Evolutionary conservation across 1,140 invertebrate genomes (phyloP).

Genomic region (Lordiphosa stackelbergi): DNA sequence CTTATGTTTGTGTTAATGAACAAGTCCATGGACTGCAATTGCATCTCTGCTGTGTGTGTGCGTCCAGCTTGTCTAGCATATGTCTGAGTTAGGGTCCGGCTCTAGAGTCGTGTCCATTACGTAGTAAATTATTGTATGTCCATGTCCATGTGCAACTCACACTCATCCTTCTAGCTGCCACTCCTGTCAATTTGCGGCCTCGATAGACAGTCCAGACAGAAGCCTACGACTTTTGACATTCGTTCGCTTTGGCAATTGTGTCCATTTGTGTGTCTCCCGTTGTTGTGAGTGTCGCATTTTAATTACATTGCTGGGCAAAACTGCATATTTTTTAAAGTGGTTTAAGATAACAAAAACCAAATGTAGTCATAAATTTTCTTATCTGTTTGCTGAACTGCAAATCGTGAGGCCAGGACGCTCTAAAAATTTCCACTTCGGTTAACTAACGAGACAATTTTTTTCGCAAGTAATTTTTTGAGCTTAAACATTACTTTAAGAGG

Average conservation of each 20-base stretch:
- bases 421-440: conserved; percentile 62
- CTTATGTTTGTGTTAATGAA: conserved; percentile 74
- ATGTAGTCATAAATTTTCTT: conserved; percentile 59
- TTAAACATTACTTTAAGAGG: too few species aligned
- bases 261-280: conserved; percentile 10
- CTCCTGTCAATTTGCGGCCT: conserved; percentile 64
- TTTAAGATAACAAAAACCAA: conserved; percentile 5
- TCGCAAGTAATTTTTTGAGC: too few species aligned
- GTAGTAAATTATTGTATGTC: conserved; percentile 68
- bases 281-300: conserved; percentile 52
- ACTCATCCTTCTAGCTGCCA: not conserved
- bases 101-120: conserved; percentile 59
- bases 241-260: conserved; percentile 40
- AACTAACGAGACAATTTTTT: conserved; percentile 41
- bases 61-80: conserved; percentile 34
- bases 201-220: conserved; percentile 15
- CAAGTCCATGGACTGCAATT: conserved; percentile 47
- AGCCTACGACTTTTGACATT: conserved; percentile 61
- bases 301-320: conserved; percentile 50
- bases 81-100: conserved; percentile 15
- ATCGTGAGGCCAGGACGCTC: conserved; percentile 26
- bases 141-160: conserved; percentile 32
- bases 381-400: conserved; percentile 51
- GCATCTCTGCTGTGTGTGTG: not conserved
- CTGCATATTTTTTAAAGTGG: conserved; percentile 42